A percentile compares a stretch with the other conserved stretches of the same genome.
Evolutionary conservation across 2,888 invertebrate species (phyloP).

Genomic region (Lutraria lutraria): DNA sequence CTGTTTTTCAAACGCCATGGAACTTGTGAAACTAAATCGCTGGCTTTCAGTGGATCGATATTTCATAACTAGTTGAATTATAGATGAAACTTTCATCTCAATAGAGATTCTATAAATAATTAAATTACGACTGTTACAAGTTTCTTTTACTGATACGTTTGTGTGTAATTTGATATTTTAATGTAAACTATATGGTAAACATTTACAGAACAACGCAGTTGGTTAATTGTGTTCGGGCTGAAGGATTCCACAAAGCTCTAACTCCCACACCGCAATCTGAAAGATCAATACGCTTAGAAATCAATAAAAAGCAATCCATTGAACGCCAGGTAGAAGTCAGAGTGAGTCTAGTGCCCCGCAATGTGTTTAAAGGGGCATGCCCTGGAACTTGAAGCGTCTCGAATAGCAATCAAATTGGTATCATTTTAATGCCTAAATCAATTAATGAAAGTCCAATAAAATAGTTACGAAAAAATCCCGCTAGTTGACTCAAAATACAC

Average conservation of each 20-base stretch:
- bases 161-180: neutral
- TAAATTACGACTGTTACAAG: slow-evolving; percentile 3
- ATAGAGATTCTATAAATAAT: slow-evolving; percentile 7
- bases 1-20: neutral
- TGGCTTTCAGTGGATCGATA: neutral
- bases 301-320: neutral
- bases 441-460: no score
- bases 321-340: neutral
- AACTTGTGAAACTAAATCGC: neutral
- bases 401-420: no score
- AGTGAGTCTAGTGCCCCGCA: neutral
- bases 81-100: neutral
- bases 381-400: no score
- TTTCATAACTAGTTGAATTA: neutral
- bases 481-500: no score
- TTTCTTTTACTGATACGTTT: neutral
- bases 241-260: neutral
- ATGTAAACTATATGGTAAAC: neutral
- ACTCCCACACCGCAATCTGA: neutral
- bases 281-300: neutral
- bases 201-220: neutral
- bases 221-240: neutral
- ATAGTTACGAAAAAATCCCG: no score
- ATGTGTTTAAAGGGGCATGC: no score
- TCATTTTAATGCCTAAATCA: no score